Conservation (phyloP, 1,140 invertebrate species). For the Drosophila melanogaster region Release_6_plus_ISO1_MT NT_033777.3:19765001-19765500, state of each 20-base stretch:
- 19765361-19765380: slow-evolving; percentile 69
- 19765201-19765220: slow-evolving; percentile 46
- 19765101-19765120: slow-evolving; percentile 75
- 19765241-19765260: slow-evolving; percentile 28
- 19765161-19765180: slow-evolving; percentile 26
- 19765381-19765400: slow-evolving; percentile 79
- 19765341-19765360: slow-evolving; percentile 32
- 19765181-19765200: slow-evolving; percentile 44
- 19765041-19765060: background rate
- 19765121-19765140: slow-evolving; percentile 26
- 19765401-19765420: slow-evolving; percentile 72
- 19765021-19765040: background rate
- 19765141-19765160: slow-evolving; percentile 52
- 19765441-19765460: slow-evolving; percentile 75
- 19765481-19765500: slow-evolving; percentile 61
- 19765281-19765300: slow-evolving; percentile 36
- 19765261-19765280: slow-evolving; percentile 28
- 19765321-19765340: background rate
- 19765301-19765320: slow-evolving; percentile 16
- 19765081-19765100: slow-evolving; percentile 25
- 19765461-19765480: slow-evolving; percentile 68
- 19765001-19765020: background rate
- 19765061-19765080: slow-evolving; percentile 1
- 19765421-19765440: slow-evolving; percentile 57
- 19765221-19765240: slow-evolving; percentile 30